Evolutionary conservation across 2,113 vertebrate genomes (phyloP).

Genomic region (Petaurus breviceps): DNA sequence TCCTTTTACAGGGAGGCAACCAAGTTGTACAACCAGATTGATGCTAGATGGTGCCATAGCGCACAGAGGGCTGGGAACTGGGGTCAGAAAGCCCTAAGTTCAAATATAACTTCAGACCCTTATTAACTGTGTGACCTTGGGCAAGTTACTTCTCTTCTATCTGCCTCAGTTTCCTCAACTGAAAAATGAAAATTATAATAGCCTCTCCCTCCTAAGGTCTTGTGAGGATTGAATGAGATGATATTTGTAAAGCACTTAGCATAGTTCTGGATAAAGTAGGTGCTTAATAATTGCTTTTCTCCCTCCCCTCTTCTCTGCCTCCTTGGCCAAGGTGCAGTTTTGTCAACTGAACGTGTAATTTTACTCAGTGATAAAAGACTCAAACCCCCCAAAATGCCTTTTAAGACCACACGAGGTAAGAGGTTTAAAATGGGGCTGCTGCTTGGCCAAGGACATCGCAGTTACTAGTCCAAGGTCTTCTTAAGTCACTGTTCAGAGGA

Average conservation of each 20-base stretch:
- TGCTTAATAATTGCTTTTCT: not conserved
- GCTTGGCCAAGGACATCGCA: slow-evolving; percentile 1
- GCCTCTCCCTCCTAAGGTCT: not conserved
- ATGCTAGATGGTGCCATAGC: not conserved
- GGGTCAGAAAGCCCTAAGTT: not conserved
- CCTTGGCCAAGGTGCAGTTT: not conserved
- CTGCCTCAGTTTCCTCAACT: not conserved
- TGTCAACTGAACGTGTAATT: not conserved
- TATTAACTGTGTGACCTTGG: not conserved
- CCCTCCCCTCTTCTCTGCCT: not conserved
- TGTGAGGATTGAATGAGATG: no score
- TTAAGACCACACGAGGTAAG: slow-evolving; percentile 35
- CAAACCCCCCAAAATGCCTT: not conserved
- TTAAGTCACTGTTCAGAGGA: not conserved
- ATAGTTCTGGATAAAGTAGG: no score
- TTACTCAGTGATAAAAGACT: not conserved
- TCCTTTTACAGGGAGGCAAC: no score
- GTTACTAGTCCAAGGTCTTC: not conserved
- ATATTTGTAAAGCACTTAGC: not conserved
- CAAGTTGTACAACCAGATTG: not conserved
- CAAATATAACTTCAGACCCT: no score
- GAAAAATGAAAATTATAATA: not conserved
- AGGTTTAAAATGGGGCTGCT: slow-evolving; percentile 38
- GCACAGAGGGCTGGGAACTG: no score
- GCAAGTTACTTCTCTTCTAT: not conserved